Evolutionary conservation across 1,140 invertebrate species (phyloP).

Genomic region (Cataglyphis hispanica): DNA sequence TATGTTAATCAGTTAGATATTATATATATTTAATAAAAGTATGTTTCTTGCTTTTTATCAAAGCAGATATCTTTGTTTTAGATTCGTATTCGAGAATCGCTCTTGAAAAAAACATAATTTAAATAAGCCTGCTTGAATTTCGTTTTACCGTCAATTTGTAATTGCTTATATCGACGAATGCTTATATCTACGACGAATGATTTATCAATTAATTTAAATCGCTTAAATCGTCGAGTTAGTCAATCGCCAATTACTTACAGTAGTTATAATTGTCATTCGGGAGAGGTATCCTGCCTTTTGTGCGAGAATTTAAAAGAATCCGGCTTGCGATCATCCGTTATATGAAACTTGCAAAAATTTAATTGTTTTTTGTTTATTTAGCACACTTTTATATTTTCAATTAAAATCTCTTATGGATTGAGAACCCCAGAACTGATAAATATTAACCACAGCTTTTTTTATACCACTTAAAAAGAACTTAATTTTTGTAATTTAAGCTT

Average conservation of each 20-base stretch:
- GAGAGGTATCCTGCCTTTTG: neutral
- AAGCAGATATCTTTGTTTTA: neutral
- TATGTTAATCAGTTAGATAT: neutral
- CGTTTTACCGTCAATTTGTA: neutral
- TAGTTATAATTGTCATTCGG: neutral
- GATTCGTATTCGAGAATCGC: neutral
- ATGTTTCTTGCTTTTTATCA: neutral
- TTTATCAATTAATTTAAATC: constrained; percentile 22
- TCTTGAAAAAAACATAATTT: neutral
- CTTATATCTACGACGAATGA: neutral
- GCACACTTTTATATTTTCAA: neutral
- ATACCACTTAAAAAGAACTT: neutral
- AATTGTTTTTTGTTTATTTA: neutral
- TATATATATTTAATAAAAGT: neutral
- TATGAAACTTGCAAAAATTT: neutral
- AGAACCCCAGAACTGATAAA: neutral
- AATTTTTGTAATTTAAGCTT: neutral
- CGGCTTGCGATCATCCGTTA: neutral
- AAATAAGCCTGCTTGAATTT: neutral
- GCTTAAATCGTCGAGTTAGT: neutral
- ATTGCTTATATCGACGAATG: constrained; percentile 16
- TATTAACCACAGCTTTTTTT: neutral
- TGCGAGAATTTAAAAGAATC: neutral
- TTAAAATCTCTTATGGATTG: neutral
- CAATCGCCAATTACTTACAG: neutral